Percentiles rank a stretch among this genome's conserved stretches.
These are phyloP conservation scores for Drosophila tani DNA, from an alignment of 1,140 invertebrate species.

Conservation along the genomic window DNA sequence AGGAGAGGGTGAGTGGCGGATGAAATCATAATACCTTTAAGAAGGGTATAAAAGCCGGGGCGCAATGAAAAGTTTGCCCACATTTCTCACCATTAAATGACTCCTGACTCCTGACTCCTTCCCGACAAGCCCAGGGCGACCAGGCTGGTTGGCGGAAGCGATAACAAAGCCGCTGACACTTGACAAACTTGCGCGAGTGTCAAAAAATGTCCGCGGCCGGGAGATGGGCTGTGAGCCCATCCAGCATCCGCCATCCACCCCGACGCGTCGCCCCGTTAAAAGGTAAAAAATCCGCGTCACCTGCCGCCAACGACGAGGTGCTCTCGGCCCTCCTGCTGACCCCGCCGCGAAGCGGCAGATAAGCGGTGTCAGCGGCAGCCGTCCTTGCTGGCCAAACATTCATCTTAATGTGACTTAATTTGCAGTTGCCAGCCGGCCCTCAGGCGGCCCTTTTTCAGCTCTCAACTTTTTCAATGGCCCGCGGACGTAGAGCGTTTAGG, in stretches of 20 bases:
- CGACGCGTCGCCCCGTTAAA: neutral
- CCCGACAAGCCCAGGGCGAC: constrained; percentile 43
- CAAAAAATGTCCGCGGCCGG: constrained; percentile 48
- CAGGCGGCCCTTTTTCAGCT: constrained; percentile 4
- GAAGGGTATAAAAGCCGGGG: constrained; percentile 32
- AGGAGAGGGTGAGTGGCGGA: neutral
- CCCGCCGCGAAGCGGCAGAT: constrained; percentile 47
- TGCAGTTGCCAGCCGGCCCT: constrained; percentile 26
- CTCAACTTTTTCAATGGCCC: constrained; percentile 10
- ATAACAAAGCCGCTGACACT: constrained; percentile 84
- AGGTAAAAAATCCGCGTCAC: constrained; percentile 26
- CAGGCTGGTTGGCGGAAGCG: constrained; percentile 69
- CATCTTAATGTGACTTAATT: constrained; percentile 71
- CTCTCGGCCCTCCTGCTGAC: constrained; percentile 51
- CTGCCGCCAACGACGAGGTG: constrained; percentile 38
- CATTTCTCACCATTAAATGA: constrained; percentile 74
- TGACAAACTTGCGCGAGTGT: constrained; percentile 73
- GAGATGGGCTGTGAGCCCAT: constrained; percentile 2
- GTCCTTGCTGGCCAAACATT: constrained; percentile 37
- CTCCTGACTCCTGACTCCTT: constrained; percentile 46
- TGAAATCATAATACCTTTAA: constrained; percentile 29
- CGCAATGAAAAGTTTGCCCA: constrained; percentile 71
- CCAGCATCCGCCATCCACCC: neutral
- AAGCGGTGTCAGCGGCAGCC: constrained; percentile 51
- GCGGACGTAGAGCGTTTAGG: constrained; percentile 35